These are phyloP conservation scores for Diadumene lineata DNA, from an alignment of 92 coral and sea anemone species.

Conservation along the genomic window DNA sequence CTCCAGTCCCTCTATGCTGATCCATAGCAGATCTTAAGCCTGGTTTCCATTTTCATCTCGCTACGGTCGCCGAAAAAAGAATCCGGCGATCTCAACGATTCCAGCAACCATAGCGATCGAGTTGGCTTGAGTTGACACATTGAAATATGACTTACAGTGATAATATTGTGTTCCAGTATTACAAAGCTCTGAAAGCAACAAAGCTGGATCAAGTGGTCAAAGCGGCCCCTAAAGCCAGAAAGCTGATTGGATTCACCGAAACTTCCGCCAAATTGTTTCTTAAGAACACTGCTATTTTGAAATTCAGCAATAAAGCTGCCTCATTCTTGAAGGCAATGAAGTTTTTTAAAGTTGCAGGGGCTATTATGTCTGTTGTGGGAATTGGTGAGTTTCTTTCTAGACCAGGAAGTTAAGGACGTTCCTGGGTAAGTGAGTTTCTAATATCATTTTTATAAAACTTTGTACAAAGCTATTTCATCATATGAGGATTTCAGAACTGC, in stretches of 20 bases:
- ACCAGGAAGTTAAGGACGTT: too few species aligned
- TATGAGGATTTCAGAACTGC: too few species aligned
- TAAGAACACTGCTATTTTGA: constrained; percentile 1
- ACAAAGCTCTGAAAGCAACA: constrained; percentile 10
- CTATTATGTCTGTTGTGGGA: constrained; percentile 1
- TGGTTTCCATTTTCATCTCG: too few species aligned
- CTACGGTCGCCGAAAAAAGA: too few species aligned
- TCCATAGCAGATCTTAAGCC: too few species aligned
- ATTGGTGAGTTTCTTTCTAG: constrained; percentile 21
- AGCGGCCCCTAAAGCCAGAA: neutral
- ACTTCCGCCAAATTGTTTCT: constrained; percentile 1
- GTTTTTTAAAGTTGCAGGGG: constrained; percentile 14
- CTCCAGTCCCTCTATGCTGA: too few species aligned
- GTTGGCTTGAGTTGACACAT: too few species aligned
- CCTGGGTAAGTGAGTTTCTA: too few species aligned
- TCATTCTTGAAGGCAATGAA: constrained; percentile 11
- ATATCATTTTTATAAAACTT: too few species aligned
- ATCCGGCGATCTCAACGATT: too few species aligned
- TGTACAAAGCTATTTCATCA: too few species aligned
- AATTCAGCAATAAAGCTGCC: neutral
- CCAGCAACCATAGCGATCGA: too few species aligned
- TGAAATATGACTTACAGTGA: neutral
- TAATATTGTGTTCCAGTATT: neutral
- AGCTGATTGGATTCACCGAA: constrained; percentile 12
- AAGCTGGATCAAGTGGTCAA: neutral